Percentiles rank a stretch among this genome's conserved stretches.
phyloP scores from a whole-genome alignment of 2,888 invertebrate genomes.

The Drosophila diplacantha region DNA sequence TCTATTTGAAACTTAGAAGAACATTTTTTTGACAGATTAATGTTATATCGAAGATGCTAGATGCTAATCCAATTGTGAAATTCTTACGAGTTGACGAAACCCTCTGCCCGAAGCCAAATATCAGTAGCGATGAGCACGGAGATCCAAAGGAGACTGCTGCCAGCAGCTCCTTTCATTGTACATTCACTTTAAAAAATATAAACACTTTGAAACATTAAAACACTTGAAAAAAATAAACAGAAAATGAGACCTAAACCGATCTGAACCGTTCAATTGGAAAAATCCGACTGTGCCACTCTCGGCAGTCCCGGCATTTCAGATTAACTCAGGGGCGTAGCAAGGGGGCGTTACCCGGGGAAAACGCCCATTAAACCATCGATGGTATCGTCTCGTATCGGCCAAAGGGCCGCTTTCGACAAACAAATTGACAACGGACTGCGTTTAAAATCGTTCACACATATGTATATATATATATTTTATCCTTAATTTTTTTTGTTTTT shows the following conservation, averaged over 20 bases:
- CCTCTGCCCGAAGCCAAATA: constrained; percentile 19
- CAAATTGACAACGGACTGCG: background rate
- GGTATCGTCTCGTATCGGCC: background rate
- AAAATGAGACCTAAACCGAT: background rate
- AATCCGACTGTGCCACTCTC: constrained; percentile 19
- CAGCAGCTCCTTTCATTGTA: constrained; percentile 24
- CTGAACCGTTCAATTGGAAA: constrained; percentile 7
- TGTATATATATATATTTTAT: constrained; percentile 9
- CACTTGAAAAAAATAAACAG: background rate
- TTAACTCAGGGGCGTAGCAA: constrained; percentile 39
- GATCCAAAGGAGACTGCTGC: constrained; percentile 22
- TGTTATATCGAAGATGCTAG: background rate
- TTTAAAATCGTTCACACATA: constrained; percentile 32
- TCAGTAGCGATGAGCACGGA: background rate
- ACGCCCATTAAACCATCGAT: constrained; percentile 46
- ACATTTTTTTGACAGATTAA: background rate
- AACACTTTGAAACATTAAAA: background rate
- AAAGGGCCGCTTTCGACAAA: background rate
- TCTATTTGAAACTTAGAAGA: too few species aligned
- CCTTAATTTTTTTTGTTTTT: constrained; percentile 37
- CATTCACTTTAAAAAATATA: constrained; percentile 3
- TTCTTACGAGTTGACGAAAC: constrained; percentile 66
- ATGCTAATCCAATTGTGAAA: background rate
- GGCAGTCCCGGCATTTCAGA: constrained; percentile 10
- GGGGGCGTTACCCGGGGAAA: constrained; percentile 18